Base-by-base conservation (phyloP, 2,113 vertebrate genomes). In the Cinclus mexicanus region DNA sequence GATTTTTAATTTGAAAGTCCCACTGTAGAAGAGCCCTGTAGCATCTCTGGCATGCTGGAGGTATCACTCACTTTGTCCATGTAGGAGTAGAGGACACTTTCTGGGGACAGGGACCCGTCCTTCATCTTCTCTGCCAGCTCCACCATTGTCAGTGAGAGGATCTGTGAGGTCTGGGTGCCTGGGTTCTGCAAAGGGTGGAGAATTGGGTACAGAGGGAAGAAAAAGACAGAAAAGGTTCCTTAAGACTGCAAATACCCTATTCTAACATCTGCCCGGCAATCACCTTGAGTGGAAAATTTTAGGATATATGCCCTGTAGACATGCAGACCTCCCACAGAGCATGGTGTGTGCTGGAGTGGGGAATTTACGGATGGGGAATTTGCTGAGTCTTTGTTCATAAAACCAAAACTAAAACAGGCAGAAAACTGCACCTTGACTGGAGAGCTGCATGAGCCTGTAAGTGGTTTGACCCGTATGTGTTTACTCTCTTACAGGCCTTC, bases 1-100 rank as follows among this genome's bases (percentile, higher is more conserved):
- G 49, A 0, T 15, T 56, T 83, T 78, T 25, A 33, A 41, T 67
- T 42, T 69, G 57, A 6, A 94, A 69, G 7, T 19, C 12, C 2
- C 28, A 8, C 41, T 31, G 56, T 20, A 50, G 55, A 37, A 74
- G 25, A 93, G 24, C 25, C 37, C 74, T 1, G 1, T 12, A 74
- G 28, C 75, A 86, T 44, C 69, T 46, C 44, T 55, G 39, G 53
- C 8, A 1, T 14, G 13, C 19, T 90, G 59, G 25, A 59, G 21
- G 11, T 22, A 16, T 31, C 56, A 78, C 72, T 90, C 70, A 98
- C 98, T 98, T 98, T 98, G 83, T 98, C 97, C 93, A 98, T 89
- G 71, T 98, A 99, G 61, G 97, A 87, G 83, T 98, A 98, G 35
- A 99, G 97, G 60, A 98, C 95, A 1, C 98, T 98, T 29, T 98